These are phyloP conservation scores for Holothuria leucospilota DNA, from an alignment of 53 echinoderm and acorn worm genomes.

Conservation along the genomic window DNA sequence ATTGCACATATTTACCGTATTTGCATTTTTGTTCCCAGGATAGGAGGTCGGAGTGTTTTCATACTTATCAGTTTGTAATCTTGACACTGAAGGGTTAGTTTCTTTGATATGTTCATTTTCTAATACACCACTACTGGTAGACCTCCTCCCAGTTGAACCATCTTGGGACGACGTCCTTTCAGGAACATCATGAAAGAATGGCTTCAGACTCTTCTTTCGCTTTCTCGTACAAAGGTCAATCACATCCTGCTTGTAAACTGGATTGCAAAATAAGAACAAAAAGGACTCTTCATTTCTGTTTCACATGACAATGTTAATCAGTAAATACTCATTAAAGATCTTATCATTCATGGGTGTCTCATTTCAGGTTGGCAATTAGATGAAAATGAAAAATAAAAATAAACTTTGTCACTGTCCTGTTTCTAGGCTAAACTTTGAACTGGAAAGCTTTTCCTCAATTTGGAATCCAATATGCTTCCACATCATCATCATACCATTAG, in stretches of 20 bases:
- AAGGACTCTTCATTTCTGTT: no score
- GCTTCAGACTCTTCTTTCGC: constrained; percentile 72
- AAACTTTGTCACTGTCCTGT: no score
- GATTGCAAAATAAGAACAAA: not conserved
- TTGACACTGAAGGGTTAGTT: not conserved
- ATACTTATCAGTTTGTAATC: not conserved
- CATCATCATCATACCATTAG: no score
- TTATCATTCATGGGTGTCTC: no score
- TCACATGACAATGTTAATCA: no score
- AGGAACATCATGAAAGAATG: constrained; percentile 74
- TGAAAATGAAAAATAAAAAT: no score
- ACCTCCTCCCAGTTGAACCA: not conserved
- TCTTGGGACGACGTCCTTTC: not conserved
- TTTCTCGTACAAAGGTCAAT: constrained; percentile 84
- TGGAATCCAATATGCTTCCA: no score
- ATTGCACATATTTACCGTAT: not conserved
- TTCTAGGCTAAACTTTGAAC: no score
- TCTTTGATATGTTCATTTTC: not conserved
- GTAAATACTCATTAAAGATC: no score
- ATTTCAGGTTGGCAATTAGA: no score
- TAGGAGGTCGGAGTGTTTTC: not conserved
- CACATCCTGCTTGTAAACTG: constrained; percentile 98
- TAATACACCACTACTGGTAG: no score
- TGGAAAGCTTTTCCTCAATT: no score
- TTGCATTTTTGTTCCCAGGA: not conserved